Percentiles rank a stretch among this genome's conserved stretches.
These are phyloP conservation scores for Phyllotreta cruciferae DNA, from an alignment of 2,888 invertebrate species.

Conservation along the genomic window DNA sequence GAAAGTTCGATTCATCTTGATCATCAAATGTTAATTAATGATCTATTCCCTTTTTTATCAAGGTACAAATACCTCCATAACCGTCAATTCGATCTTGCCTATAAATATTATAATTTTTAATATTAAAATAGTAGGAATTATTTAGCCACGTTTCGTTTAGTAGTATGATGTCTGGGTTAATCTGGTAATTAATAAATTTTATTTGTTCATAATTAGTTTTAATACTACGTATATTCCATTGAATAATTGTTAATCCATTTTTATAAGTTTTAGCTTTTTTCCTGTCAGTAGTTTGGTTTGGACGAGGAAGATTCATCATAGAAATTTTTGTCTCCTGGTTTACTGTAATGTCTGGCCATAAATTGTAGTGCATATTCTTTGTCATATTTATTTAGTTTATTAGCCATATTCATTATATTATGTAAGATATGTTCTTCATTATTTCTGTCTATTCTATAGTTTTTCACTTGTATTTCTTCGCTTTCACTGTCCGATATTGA, in stretches of 20 bases:
- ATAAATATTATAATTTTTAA: conserved; percentile 5
- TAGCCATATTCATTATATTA: not conserved
- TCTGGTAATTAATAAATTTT: conserved; percentile 2
- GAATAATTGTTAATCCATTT: not conserved
- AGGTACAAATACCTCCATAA: conserved; percentile 11
- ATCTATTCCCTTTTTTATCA: conserved; percentile 10
- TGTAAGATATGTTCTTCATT: too few relatives aligned
- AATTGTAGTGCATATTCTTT: conserved; percentile 1
- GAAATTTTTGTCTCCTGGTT: conserved; percentile 10
- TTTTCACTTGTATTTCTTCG: too few relatives aligned
- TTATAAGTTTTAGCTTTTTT: not conserved
- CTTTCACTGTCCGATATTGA: too few relatives aligned
- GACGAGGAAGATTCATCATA: not conserved
- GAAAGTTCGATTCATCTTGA: not conserved
- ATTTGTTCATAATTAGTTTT: conserved; percentile 15
- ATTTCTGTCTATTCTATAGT: too few relatives aligned
- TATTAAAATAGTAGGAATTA: not conserved
- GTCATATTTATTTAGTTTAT: conserved; percentile 5
- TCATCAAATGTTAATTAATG: not conserved
- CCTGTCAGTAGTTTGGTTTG: not conserved
- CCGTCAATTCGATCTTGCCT: conserved; percentile 15
- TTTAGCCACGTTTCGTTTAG: conserved; percentile 6
- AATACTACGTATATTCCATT: conserved; percentile 14
- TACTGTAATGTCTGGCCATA: conserved; percentile 6
- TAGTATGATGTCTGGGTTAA: not conserved